phyloP scores from a whole-genome alignment of 2,888 invertebrate species.

The Hydropsyche betteni region DNA sequence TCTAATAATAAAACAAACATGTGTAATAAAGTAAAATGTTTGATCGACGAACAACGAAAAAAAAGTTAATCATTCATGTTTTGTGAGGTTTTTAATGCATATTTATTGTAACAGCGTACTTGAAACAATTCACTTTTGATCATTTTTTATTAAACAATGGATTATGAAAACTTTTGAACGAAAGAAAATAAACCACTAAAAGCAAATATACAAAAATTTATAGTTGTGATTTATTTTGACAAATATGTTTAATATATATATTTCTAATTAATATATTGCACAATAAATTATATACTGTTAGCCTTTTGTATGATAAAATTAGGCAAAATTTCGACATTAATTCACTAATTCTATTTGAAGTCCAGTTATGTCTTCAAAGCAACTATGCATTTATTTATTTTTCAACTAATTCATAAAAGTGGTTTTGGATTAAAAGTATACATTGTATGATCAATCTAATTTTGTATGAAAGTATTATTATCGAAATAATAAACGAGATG shows the following conservation, averaged over 20 bases:
- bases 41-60: too few relatives aligned
- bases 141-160: too few relatives aligned
- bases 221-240: too few relatives aligned
- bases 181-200: too few relatives aligned
- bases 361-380: slow-evolving; percentile 1
- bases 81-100: too few relatives aligned
- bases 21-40: too few relatives aligned
- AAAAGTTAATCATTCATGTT: too few relatives aligned
- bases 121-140: too few relatives aligned
- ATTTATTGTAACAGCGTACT: too few relatives aligned
- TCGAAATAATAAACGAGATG: slow-evolving; percentile 1
- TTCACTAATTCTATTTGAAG: not conserved
- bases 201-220: too few relatives aligned
- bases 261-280: slow-evolving; percentile 16
- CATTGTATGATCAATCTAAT: not conserved
- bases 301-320: slow-evolving; percentile 5
- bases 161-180: too few relatives aligned
- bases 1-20: too few relatives aligned
- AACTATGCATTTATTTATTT: slow-evolving; percentile 8
- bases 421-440: not conserved
- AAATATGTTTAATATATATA: not conserved
- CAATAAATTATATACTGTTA: slow-evolving; percentile 23
- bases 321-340: slow-evolving; percentile 5
- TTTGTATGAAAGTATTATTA: not conserved
- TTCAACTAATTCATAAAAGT: slow-evolving; percentile 4